Evolutionary conservation across 2,888 invertebrate species (phyloP).

Genomic region (Tachina lurida): DNA sequence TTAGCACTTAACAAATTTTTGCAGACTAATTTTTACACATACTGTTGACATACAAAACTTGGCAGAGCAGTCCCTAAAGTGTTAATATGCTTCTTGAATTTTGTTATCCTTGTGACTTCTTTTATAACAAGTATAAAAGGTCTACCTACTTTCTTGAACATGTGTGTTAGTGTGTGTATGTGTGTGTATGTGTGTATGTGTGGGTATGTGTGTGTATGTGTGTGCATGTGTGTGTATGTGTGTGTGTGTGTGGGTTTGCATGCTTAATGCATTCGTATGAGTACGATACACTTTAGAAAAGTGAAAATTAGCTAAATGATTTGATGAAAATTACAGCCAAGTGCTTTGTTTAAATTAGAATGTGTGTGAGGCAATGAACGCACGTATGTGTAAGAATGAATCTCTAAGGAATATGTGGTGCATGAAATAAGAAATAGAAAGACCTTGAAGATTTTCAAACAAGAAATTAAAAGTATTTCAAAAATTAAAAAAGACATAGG

Average conservation of each 20-base stretch:
- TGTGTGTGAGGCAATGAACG: not conserved
- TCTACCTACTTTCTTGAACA: not conserved
- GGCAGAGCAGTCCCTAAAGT: conserved; percentile 57
- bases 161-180: not conserved
- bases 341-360: conserved; percentile 21
- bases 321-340: conserved; percentile 66
- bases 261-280: conserved; percentile 8
- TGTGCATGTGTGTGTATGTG: not conserved
- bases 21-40: not conserved
- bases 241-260: not conserved
- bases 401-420: conserved; percentile 54
- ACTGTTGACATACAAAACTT: conserved; percentile 19
- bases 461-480: conserved; percentile 20
- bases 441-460: conserved; percentile 30
- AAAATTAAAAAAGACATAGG: not conserved
- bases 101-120: conserved; percentile 26
- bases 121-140: conserved; percentile 12
- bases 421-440: conserved; percentile 40
- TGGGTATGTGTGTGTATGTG: not conserved
- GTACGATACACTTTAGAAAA: conserved; percentile 44
- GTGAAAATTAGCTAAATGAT: conserved; percentile 69
- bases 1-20: not conserved
- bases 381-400: not conserved
- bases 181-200: not conserved
- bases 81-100: conserved; percentile 61